Percentiles rank a stretch among this genome's conserved stretches.
These are phyloP conservation scores for Caenorhabditis parvicauda DNA, from an alignment of 2,888 invertebrate genomes.

Conservation along the genomic window DNA sequence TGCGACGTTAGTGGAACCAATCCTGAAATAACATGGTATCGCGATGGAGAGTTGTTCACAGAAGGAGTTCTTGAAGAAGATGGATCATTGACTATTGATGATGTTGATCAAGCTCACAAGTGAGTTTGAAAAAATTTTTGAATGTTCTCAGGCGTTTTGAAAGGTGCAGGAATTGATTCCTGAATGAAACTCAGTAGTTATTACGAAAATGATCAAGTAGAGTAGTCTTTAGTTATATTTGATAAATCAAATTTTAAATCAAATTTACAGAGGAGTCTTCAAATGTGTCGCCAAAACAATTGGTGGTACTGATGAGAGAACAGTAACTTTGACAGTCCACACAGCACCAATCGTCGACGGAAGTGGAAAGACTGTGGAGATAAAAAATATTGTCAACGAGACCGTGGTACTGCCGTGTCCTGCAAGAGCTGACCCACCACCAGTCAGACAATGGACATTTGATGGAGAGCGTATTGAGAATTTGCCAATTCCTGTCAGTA, in stretches of 20 bases:
- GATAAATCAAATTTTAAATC: neutral
- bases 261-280: constrained; percentile 21
- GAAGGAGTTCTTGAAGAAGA: constrained; percentile 47
- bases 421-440: constrained; percentile 59
- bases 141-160: constrained; percentile 27
- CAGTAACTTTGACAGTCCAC: constrained; percentile 61
- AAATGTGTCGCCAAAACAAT: constrained; percentile 53
- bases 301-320: constrained; percentile 52
- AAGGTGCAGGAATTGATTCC: neutral
- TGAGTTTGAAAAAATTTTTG: neutral
- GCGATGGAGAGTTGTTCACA: constrained; percentile 45
- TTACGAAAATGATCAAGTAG: too few relatives aligned
- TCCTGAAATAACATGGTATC: constrained; percentile 51
- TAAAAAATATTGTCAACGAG: constrained; percentile 49
- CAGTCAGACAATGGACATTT: constrained; percentile 56
- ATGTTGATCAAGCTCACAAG: constrained; percentile 20
- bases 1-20: constrained; percentile 55
- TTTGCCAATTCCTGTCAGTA: constrained; percentile 20
- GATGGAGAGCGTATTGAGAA: constrained; percentile 48
- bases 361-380: constrained; percentile 37
- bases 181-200: too few relatives aligned
- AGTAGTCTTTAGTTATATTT: neutral
- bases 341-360: constrained; percentile 49
- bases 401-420: constrained; percentile 55
- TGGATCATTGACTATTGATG: constrained; percentile 46